Evolutionary conservation across 2,113 vertebrate genomes (phyloP).

Genomic region (Trematomus loennbergii): DNA sequence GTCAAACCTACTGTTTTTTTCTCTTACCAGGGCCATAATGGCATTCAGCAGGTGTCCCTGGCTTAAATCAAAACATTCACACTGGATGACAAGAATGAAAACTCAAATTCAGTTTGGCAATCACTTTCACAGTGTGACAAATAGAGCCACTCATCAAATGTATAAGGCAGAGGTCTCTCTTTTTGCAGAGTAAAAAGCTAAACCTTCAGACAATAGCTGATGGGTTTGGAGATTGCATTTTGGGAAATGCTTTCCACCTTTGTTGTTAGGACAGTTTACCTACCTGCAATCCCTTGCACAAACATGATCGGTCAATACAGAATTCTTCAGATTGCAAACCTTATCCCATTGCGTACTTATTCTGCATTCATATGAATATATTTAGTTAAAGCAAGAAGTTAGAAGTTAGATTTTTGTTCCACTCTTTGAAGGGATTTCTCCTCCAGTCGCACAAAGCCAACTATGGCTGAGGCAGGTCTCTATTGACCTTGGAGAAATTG

Average conservation of each 20-base stretch:
- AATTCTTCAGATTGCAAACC: neutral
- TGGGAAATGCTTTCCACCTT: neutral
- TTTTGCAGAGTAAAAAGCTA: neutral
- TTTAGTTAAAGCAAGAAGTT: conserved; percentile 9
- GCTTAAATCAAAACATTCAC: conserved; percentile 24
- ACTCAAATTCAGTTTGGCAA: conserved; percentile 15
- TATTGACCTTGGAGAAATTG: conserved; percentile 47
- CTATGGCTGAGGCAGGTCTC: conserved; percentile 8
- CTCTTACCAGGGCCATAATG: conserved; percentile 23
- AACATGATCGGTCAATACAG: neutral
- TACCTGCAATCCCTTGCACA: neutral
- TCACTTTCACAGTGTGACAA: conserved; percentile 18
- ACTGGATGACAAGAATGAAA: conserved; percentile 18
- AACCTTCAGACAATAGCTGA: too few species aligned
- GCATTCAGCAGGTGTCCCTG: conserved; percentile 31
- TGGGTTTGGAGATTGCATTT: too few species aligned
- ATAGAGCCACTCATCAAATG: neutral
- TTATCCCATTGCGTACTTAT: neutral
- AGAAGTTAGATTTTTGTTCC: neutral
- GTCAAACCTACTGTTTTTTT: conserved; percentile 9
- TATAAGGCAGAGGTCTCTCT: neutral
- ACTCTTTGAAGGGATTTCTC: conserved; percentile 2
- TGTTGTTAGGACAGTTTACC: neutral
- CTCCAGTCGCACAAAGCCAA: conserved; percentile 7
- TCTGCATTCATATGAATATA: neutral